phyloP scores from a whole-genome alignment of 2,797 vertebrate species.

The Cyclura pinguis region DNA sequence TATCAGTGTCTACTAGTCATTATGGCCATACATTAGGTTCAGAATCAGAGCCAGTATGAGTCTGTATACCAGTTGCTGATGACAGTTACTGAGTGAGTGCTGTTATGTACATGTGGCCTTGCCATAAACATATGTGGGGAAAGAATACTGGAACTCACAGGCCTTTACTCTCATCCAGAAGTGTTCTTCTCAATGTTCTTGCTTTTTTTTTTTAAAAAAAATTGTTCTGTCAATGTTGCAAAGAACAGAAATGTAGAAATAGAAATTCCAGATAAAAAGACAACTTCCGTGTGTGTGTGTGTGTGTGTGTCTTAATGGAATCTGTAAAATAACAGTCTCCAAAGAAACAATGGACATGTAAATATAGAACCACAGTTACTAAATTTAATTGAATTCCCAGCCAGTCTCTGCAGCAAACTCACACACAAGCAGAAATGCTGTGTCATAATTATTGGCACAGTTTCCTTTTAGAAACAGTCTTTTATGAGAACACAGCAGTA shows the following conservation, averaged over 20 bases:
- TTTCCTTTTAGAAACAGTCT: background rate
- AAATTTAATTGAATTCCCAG: conserved; percentile 24
- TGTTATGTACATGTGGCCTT: background rate
- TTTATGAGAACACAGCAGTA: background rate
- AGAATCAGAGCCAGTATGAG: background rate
- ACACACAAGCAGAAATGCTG: background rate
- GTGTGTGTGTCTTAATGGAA: background rate
- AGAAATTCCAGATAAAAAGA: background rate
- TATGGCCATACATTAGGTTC: background rate
- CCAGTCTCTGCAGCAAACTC: background rate
- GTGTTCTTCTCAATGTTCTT: background rate
- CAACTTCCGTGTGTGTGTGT: background rate
- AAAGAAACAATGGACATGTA: background rate
- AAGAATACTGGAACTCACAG: background rate
- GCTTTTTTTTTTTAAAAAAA: too few relatives aligned
- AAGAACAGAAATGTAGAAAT: background rate
- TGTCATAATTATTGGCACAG: conserved; percentile 6
- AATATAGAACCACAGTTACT: background rate
- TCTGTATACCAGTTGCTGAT: background rate
- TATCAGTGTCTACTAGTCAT: background rate
- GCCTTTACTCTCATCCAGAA: too few relatives aligned
- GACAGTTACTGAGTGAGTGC: background rate
- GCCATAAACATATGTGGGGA: background rate
- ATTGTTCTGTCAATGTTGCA: background rate
- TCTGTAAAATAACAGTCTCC: conserved; percentile 24